These are phyloP conservation scores for Agrotis exclamationis DNA, from an alignment of 2,888 invertebrate species.

Conservation along the genomic window DNA sequence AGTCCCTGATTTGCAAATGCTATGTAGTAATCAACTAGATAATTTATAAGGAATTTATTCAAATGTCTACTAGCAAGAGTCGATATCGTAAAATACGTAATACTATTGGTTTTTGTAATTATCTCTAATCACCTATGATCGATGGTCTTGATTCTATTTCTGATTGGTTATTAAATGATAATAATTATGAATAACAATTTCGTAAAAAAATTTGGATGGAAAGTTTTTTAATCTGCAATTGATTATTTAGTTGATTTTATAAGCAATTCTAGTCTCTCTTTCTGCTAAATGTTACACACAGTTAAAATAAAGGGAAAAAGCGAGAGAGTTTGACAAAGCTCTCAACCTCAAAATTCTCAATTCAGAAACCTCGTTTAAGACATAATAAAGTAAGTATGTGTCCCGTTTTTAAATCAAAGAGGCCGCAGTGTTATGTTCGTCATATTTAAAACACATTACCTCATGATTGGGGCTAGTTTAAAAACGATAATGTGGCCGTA, in stretches of 20 bases:
- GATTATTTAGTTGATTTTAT: no score
- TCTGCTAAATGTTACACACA: no score
- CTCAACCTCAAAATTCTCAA: neutral
- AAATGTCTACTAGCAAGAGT: neutral
- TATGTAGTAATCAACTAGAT: neutral
- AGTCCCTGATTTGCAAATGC: conserved; percentile 4
- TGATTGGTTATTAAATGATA: conserved; percentile 24
- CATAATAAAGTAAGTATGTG: conserved; percentile 17
- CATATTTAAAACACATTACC: conserved; percentile 82
- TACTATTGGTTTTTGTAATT: conserved; percentile 68
- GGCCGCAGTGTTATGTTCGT: conserved; percentile 69
- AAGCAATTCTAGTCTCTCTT: no score
- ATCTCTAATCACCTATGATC: conserved; percentile 62
- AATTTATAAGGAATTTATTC: conserved; percentile 25
- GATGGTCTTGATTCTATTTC: conserved; percentile 52
- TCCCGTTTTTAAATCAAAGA: conserved; percentile 69
- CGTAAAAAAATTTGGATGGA: neutral
- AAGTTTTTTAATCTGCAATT: no score
- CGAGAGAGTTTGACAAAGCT: neutral
- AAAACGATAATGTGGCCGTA: conserved; percentile 77
- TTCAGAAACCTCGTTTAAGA: neutral
- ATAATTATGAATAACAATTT: conserved; percentile 16
- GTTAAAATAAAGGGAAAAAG: no score
- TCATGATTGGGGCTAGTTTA: conserved; percentile 80
- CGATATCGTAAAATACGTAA: conserved; percentile 33